Evolutionary conservation across 2,797 vertebrate genomes (phyloP).

Genomic region (Rhinatrema bivittatum): DNA sequence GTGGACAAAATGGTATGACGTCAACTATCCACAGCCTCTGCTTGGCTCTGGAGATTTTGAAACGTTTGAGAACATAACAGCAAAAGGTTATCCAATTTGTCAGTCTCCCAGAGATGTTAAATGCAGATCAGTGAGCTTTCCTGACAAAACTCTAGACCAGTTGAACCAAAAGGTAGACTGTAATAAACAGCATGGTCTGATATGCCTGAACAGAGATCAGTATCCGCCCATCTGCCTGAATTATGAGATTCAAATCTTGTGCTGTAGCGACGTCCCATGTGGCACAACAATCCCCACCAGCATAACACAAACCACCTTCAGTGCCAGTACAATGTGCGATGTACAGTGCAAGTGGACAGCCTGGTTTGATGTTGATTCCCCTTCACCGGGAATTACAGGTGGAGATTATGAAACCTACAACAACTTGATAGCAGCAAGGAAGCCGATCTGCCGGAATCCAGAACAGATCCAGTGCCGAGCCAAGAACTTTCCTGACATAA

Average conservation of each 20-base stretch:
- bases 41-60: slow-evolving; percentile 19
- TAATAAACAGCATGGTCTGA: slow-evolving; percentile 15
- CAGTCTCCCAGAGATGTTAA: slow-evolving; percentile 9
- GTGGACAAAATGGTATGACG: slow-evolving; percentile 34
- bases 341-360: slow-evolving; percentile 30
- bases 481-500: slow-evolving; percentile 23
- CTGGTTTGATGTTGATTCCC: slow-evolving; percentile 50
- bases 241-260: slow-evolving; percentile 20
- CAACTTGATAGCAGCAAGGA: slow-evolving; percentile 9
- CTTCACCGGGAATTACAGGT: slow-evolving; percentile 28
- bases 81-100: neutral
- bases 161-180: slow-evolving; percentile 32
- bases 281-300: neutral
- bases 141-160: fast-evolving
- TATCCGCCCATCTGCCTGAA: slow-evolving; percentile 18
- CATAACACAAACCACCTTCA: neutral
- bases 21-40: slow-evolving; percentile 12
- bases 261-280: slow-evolving; percentile 5
- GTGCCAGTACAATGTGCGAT: neutral
- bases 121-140: slow-evolving; percentile 19
- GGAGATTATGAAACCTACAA: slow-evolving; percentile 50
- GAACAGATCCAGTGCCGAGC: slow-evolving; percentile 36
- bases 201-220: slow-evolving; percentile 39
- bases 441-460: slow-evolving; percentile 8
- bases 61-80: slow-evolving; percentile 20